phyloP scores from a whole-genome alignment of 2,888 invertebrate species.

The Drosophila paranaensis region DNA sequence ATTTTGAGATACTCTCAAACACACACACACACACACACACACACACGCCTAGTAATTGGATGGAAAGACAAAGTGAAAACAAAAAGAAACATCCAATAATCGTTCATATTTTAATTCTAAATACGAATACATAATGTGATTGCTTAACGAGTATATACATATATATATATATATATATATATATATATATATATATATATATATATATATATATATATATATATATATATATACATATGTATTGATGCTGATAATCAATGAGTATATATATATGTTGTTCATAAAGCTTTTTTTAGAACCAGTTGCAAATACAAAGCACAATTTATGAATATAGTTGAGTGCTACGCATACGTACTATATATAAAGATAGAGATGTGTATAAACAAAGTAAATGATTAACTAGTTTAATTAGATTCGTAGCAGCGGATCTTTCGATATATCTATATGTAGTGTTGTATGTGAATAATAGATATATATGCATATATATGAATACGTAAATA shows the following conservation, averaged over 20 bases:
- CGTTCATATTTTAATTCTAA: slow-evolving; percentile 56
- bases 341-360: slow-evolving; percentile 25
- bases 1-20: slow-evolving; percentile 18
- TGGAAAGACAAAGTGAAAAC: neutral
- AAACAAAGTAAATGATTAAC: slow-evolving; percentile 22
- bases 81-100: slow-evolving; percentile 19
- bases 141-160: slow-evolving; percentile 24
- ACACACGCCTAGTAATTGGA: slow-evolving; percentile 31
- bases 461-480: slow-evolving; percentile 9
- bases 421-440: slow-evolving; percentile 20
- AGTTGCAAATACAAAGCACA: slow-evolving; percentile 42
- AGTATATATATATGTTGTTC: slow-evolving; percentile 32
- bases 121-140: slow-evolving; percentile 57
- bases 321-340: slow-evolving; percentile 33
- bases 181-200: neutral
- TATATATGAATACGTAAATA: slow-evolving; percentile 23
- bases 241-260: slow-evolving; percentile 25
- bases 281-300: slow-evolving; percentile 32
- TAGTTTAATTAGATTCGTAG: slow-evolving; percentile 11
- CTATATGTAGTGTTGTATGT: slow-evolving; percentile 11
- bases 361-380: slow-evolving; percentile 20
- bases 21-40: no score
- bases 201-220: neutral
- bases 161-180: neutral
- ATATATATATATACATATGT: slow-evolving; percentile 4